Evolutionary conservation across 2,888 invertebrate genomes (phyloP), one percentile per base, ranked within the genome.

Genomic region (Empis livida): DNA sequence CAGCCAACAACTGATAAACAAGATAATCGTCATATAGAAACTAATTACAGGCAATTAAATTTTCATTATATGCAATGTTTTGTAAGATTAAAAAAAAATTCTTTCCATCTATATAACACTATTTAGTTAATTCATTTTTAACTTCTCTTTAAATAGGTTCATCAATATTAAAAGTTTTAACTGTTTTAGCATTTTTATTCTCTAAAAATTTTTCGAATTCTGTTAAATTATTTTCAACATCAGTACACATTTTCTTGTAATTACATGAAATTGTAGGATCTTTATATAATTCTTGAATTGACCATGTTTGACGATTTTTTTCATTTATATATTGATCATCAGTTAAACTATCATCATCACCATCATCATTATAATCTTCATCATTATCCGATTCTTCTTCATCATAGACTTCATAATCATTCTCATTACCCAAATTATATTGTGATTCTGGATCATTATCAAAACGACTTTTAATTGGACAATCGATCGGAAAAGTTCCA

Each of bases 401-500:
- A 10, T 54, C 53, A 4, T 56, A 56, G 5, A 54, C 51, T 10
- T 55, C 56, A 6, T 56, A 51, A 16, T 57, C 54, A 5, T 38
- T 32, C 3, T 3, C 5, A n/a, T 44, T 23, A 30, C 39, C 44
- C 14, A 11, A 14, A 32, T 17, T 11, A 35, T 35, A 35, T 35
- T 35, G 35, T 5, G 3, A 54, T 5, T 56, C 54, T 17, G 55
- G 44, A 4, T 54, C 53, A 10, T 48, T 41, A 10, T 48, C 52
- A 10, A 16, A 11, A 13, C 39, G 17, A 17, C 15, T 58, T 31
- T 67, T 64, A 11, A 67, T 51, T 27, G 88, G 88, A 59, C 77
- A 76, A 64, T 89, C 89, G 54, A 91, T 90, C 5, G 90, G 89
- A 73, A 78, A 91, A 4, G 90, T 91, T 45, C 89, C 89, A 57